Conservation (phyloP, 2,888 invertebrate species). For the Cynaeus angustus region DNA sequence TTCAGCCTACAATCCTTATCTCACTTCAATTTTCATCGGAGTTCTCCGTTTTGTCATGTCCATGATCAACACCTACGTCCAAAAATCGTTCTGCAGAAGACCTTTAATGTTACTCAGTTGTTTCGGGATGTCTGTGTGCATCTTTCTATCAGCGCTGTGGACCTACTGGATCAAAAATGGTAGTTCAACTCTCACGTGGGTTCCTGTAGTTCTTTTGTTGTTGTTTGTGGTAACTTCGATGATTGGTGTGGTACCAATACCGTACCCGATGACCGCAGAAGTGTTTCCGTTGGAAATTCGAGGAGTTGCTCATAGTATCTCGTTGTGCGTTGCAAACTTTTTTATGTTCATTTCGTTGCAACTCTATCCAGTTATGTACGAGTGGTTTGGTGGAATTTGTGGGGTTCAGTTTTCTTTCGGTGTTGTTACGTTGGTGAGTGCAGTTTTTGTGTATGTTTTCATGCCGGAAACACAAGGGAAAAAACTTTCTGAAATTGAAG, state of each 20-base stretch:
- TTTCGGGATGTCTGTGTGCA: conserved; percentile 74
- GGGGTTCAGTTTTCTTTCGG: conserved; percentile 71
- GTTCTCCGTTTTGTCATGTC: conserved; percentile 75
- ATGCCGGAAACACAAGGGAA: conserved; percentile 73
- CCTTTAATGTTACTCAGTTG: conserved; percentile 73
- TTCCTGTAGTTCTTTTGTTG: conserved; percentile 73
- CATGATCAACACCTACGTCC: conserved; percentile 74
- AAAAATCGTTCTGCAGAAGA: conserved; percentile 73
- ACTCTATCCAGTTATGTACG: conserved; percentile 67
- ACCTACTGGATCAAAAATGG: conserved; percentile 64
- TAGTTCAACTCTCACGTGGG: conserved; percentile 62
- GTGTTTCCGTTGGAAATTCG: conserved; percentile 75
- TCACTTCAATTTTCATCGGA: conserved; percentile 76
- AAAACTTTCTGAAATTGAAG: conserved; percentile 71
- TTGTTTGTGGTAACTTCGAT: conserved; percentile 75
- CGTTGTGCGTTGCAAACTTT: conserved; percentile 73
- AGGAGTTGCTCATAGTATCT: conserved; percentile 74
- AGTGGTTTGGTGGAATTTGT: conserved; percentile 69
- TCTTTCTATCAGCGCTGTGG: conserved; percentile 74
- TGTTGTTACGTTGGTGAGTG: conserved; percentile 61
- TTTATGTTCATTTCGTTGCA: conserved; percentile 75
- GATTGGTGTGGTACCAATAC: conserved; percentile 75
- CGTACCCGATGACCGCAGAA: conserved; percentile 78
- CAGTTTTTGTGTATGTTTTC: conserved; percentile 69
- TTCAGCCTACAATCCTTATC: conserved; percentile 72